Evolutionary conservation across 1,140 invertebrate species (phyloP).

Genomic region (Calephelis nemesis): DNA sequence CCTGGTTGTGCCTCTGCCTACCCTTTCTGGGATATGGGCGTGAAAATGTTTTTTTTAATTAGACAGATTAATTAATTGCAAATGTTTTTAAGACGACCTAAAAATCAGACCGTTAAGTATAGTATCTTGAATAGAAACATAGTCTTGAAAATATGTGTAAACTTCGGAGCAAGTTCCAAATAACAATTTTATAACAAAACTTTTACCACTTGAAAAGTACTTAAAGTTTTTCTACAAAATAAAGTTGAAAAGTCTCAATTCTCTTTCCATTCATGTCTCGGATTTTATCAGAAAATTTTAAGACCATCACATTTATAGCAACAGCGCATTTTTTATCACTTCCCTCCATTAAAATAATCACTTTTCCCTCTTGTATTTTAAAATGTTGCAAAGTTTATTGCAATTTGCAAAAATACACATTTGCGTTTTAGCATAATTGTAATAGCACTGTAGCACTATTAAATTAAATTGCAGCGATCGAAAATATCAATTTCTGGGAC

Average conservation of each 20-base stretch:
- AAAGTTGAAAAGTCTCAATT: slow-evolving; percentile 17
- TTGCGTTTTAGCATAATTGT: slow-evolving; percentile 19
- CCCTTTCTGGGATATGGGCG: no score
- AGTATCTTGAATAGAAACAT: not conserved
- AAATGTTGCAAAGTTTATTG: slow-evolving; percentile 42
- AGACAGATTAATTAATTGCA: not conserved
- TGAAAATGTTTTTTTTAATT: no score
- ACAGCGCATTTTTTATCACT: slow-evolving; percentile 59
- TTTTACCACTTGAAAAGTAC: not conserved
- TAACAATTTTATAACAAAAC: slow-evolving; percentile 1
- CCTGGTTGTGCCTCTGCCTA: no score
- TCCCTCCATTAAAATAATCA: slow-evolving; percentile 72
- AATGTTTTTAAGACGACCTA: slow-evolving; percentile 29
- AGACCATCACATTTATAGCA: slow-evolving; percentile 63
- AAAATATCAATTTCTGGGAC: slow-evolving; percentile 43
- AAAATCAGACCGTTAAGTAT: no score
- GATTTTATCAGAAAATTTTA: slow-evolving; percentile 57
- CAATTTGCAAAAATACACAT: slow-evolving; percentile 26
- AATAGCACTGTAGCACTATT: slow-evolving; percentile 20
- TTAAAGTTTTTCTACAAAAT: not conserved
- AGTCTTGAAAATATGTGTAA: not conserved
- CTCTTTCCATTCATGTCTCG: slow-evolving; percentile 20
- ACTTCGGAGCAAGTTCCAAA: not conserved
- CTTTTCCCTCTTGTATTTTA: slow-evolving; percentile 55
- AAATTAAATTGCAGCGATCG: slow-evolving; percentile 31